phyloP scores from a whole-genome alignment of 2,888 invertebrate genomes.

The Macaria liturata region DNA sequence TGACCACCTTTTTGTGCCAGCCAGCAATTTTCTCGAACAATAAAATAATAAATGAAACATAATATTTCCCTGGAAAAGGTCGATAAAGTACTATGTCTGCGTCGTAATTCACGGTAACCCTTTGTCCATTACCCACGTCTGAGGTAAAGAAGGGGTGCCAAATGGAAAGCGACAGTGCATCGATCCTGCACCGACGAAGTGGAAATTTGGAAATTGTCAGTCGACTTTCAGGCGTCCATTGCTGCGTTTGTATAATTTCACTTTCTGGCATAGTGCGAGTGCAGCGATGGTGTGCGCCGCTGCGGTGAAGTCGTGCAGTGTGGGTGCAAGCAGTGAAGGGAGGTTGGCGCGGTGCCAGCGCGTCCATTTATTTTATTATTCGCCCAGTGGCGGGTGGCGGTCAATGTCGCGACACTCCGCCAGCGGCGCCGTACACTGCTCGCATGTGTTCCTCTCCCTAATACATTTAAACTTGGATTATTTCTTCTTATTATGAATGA shows the following conservation, averaged over 20 bases:
- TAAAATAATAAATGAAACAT: slow-evolving; percentile 32
- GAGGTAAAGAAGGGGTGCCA: slow-evolving; percentile 49
- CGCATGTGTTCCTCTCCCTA: slow-evolving; percentile 67
- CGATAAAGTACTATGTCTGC: slow-evolving; percentile 28
- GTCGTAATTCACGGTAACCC: slow-evolving; percentile 40
- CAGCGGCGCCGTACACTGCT: slow-evolving; percentile 63
- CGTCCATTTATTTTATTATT: slow-evolving; percentile 79
- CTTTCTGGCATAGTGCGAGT: slow-evolving; percentile 33
- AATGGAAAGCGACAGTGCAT: slow-evolving; percentile 56
- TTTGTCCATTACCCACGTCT: slow-evolving; percentile 41
- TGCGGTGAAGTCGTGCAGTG: slow-evolving; percentile 50
- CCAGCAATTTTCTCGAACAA: slow-evolving; percentile 45
- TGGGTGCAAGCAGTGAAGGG: slow-evolving; percentile 73
- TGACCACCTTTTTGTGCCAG: slow-evolving; percentile 46
- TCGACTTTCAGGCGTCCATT: slow-evolving; percentile 20
- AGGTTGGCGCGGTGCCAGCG: slow-evolving; percentile 73
- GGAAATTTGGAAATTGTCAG: slow-evolving; percentile 12
- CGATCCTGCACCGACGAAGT: slow-evolving; percentile 40
- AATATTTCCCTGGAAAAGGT: slow-evolving; percentile 35
- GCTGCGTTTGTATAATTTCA: slow-evolving; percentile 34
- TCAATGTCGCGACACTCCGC: slow-evolving; percentile 75
- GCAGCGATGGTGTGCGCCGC: slow-evolving; percentile 45
- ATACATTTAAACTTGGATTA: slow-evolving; percentile 47
- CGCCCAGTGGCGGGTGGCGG: slow-evolving; percentile 78
- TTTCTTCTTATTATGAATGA: slow-evolving; percentile 28